Conservation (phyloP, 1,140 invertebrate genomes). For the Nephotettix cincticeps region DNA sequence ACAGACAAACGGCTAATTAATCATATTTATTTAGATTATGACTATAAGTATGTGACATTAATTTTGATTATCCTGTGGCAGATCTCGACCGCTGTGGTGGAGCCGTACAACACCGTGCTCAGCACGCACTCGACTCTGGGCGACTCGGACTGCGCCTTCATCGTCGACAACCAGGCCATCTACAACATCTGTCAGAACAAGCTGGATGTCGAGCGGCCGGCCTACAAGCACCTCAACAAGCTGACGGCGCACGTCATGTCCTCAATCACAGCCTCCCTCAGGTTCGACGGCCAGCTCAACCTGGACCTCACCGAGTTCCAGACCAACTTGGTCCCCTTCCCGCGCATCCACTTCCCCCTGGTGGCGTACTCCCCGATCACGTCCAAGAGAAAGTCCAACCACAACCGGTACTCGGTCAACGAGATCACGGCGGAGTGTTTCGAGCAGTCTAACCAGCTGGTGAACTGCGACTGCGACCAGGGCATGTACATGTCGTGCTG, state of each 20-base stretch:
- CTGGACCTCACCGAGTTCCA: slow-evolving; percentile 71
- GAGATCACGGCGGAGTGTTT: slow-evolving; percentile 79
- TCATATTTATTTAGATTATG: not conserved
- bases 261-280: slow-evolving; percentile 63
- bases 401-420: slow-evolving; percentile 52
- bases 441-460: slow-evolving; percentile 70
- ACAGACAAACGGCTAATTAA: not conserved
- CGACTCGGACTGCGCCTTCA: slow-evolving; percentile 77
- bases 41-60: not conserved
- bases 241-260: slow-evolving; percentile 60
- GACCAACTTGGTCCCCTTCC: slow-evolving; percentile 55
- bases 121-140: slow-evolving; percentile 76
- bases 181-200: slow-evolving; percentile 67
- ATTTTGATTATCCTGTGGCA: slow-evolving; percentile 41
- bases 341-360: slow-evolving; percentile 55
- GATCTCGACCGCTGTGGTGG: slow-evolving; percentile 54
- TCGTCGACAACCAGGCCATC: slow-evolving; percentile 85
- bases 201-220: slow-evolving; percentile 58
- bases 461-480: slow-evolving; percentile 44
- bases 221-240: slow-evolving; percentile 59
- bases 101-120: slow-evolving; percentile 82
- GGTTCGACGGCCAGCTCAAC: slow-evolving; percentile 69
- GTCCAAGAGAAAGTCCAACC: slow-evolving; percentile 50
- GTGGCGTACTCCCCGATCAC: slow-evolving; percentile 56
- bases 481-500: slow-evolving; percentile 62